Evolutionary conservation across 2,113 vertebrate genomes (phyloP).

Genomic region (Myotis yumanensis): DNA sequence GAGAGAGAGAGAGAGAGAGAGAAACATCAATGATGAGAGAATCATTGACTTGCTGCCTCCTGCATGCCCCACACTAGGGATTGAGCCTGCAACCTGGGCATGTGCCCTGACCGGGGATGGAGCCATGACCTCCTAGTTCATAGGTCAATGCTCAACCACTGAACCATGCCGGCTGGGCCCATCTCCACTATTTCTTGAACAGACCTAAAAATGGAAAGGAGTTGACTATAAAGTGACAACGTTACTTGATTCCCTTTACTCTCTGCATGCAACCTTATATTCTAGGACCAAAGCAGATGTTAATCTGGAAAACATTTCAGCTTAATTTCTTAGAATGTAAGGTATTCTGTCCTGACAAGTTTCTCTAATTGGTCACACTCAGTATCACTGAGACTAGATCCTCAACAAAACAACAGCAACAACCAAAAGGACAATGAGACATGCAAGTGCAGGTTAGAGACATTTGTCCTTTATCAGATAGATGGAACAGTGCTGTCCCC

Average conservation of each 20-base stretch:
- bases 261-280: constrained; percentile 2
- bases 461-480: not conserved
- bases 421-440: not conserved
- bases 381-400: not conserved
- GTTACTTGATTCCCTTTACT: not conserved
- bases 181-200: not conserved
- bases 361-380: not conserved
- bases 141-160: no score
- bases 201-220: constrained; percentile 18
- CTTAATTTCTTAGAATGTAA: constrained; percentile 28
- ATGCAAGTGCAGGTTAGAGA: not conserved
- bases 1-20: no score
- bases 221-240: not conserved
- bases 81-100: no score
- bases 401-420: not conserved
- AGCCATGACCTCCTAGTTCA: no score
- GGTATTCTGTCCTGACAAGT: constrained; percentile 8
- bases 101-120: no score
- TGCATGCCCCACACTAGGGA: no score
- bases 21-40: no score
- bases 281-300: constrained; percentile 2
- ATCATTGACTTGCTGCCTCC: no score
- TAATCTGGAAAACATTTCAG: constrained; percentile 16
- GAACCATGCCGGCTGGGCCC: no score
- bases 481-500: not conserved